Percentiles rank a stretch among this genome's conserved stretches.
These are phyloP conservation scores for Struthidea cinerea DNA, from an alignment of 2,113 vertebrate genomes.

Conservation along the genomic window DNA sequence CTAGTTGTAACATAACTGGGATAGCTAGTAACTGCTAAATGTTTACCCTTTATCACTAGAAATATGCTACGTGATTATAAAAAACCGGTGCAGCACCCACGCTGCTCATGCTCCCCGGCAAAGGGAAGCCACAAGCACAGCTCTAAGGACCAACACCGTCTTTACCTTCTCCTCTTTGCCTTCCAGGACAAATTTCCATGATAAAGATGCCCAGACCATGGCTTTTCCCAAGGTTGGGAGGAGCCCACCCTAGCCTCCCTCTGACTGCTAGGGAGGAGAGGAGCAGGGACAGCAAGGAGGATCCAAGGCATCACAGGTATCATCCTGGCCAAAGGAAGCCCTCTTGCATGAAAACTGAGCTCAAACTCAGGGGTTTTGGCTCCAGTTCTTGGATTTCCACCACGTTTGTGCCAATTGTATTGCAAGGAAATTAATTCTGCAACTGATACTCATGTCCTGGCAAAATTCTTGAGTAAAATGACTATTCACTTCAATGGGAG, in stretches of 20 bases:
- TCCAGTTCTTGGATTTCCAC: not conserved
- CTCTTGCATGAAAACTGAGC: not conserved
- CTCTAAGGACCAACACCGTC: not conserved
- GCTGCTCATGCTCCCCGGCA: fast-evolving
- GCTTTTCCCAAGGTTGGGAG: not conserved
- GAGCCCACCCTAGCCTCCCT: not conserved
- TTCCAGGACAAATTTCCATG: not conserved
- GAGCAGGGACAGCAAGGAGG: not conserved
- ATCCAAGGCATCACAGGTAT: not conserved
- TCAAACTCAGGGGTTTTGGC: not conserved
- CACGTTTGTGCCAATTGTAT: not conserved
- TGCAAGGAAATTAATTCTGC: not conserved
- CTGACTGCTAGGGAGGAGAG: not conserved
- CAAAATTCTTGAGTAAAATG: not conserved
- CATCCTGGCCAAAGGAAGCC: not conserved
- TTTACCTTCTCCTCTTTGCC: not conserved
- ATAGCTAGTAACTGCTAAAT: slow-evolving; percentile 26
- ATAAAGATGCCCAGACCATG: not conserved
- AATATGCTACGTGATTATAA: not conserved
- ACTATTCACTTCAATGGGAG: not conserved
- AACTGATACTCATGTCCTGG: fast-evolving
- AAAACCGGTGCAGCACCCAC: fast-evolving
- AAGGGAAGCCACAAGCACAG: not conserved
- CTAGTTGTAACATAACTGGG: slow-evolving; percentile 55
- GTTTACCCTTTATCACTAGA: slow-evolving; percentile 24